Conservation (phyloP, 2,113 vertebrate genomes). For the Daubentonia madagascariensis region DNA sequence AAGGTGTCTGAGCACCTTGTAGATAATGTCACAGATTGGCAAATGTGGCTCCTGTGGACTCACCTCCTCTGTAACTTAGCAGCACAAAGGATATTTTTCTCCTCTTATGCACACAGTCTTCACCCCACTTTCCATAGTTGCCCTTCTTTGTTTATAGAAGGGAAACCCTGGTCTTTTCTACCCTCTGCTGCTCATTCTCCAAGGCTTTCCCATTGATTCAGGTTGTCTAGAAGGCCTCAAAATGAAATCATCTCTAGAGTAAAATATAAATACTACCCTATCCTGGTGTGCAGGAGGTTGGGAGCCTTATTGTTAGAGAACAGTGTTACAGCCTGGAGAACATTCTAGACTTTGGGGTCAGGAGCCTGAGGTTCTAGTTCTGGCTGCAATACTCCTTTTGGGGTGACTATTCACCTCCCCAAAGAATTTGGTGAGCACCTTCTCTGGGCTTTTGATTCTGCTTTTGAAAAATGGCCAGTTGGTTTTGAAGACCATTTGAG, state of each 20-base stretch:
- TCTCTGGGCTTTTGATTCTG: not conserved
- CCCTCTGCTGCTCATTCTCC: not conserved
- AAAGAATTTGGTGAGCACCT: not conserved
- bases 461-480: constrained; percentile 2
- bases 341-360: not conserved
- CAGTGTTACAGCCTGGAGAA: not conserved
- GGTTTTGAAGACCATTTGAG: not conserved
- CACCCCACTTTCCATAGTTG: not conserved
- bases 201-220: not conserved
- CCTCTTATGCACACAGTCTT: not conserved
- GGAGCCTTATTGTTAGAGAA: not conserved
- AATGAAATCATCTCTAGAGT: not conserved
- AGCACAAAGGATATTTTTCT: not conserved
- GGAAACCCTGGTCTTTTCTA: not conserved
- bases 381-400: not conserved
- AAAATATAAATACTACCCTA: not conserved
- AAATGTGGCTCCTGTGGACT: not conserved
- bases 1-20: not conserved
- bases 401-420: not conserved
- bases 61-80: not conserved
- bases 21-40: not conserved
- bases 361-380: not conserved
- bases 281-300: not conserved
- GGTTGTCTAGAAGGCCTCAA: not conserved
- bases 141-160: not conserved